phyloP scores from a whole-genome alignment of 53 echinoderm and acorn worm genomes.

The Apostichopus leukothele region DNA sequence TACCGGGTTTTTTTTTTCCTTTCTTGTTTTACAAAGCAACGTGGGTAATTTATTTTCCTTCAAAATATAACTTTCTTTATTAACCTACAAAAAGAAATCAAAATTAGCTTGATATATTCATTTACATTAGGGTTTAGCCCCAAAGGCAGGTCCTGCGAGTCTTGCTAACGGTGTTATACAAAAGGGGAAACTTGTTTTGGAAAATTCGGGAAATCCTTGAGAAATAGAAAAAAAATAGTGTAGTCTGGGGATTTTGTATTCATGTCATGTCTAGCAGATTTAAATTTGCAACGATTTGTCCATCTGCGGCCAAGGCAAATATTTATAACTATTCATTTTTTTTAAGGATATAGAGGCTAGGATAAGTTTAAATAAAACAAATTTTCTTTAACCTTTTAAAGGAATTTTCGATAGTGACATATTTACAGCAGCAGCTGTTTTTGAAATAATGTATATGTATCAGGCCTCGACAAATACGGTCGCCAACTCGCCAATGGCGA shows the following conservation, averaged over 20 bases:
- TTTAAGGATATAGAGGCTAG: neutral
- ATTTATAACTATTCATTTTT: neutral
- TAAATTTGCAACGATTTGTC: neutral
- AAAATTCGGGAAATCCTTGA: neutral
- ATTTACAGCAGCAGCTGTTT: too few species aligned
- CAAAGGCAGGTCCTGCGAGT: neutral
- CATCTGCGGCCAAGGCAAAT: neutral
- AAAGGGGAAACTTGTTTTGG: neutral
- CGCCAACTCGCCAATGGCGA: too few species aligned
- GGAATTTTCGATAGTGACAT: too few species aligned
- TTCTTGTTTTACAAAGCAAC: conserved; percentile 2
- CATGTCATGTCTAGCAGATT: neutral
- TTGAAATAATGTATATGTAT: too few species aligned
- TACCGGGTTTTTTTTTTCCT: neutral
- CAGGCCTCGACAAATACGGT: too few species aligned
- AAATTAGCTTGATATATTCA: neutral
- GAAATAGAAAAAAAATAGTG: neutral
- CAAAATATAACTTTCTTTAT: conserved; percentile 18
- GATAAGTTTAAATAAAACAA: neutral
- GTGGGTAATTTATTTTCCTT: conserved; percentile 28
- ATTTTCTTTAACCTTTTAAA: neutral
- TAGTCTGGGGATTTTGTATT: neutral
- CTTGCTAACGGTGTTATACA: neutral
- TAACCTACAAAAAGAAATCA: conserved; percentile 25
- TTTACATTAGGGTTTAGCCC: neutral